Percentiles rank a stretch among this genome's conserved stretches.
Evolutionary conservation across 2,113 vertebrate genomes (phyloP).

Genomic region (Monarcha castaneiventris): DNA sequence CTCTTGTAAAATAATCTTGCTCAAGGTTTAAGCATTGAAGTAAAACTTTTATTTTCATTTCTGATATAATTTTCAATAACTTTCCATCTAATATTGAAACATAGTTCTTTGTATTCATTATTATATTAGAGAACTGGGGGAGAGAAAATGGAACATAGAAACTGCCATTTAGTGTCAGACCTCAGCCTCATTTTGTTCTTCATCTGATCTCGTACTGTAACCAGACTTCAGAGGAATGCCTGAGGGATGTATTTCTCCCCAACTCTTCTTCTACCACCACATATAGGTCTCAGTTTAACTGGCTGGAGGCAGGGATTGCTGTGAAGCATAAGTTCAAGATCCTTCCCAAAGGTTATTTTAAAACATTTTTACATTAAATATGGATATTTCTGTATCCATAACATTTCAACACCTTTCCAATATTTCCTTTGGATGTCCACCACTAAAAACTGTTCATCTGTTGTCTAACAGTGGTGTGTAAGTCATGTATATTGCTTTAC

Average conservation of each 20-base stretch:
- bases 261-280: not conserved
- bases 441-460: not conserved
- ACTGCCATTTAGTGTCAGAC: not conserved
- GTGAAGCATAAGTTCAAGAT: not conserved
- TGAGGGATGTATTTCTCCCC: not conserved
- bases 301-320: not conserved
- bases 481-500: not conserved
- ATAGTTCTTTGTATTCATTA: not conserved
- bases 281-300: not conserved
- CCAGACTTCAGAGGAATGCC: not conserved
- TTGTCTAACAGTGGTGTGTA: not conserved
- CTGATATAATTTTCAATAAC: not conserved
- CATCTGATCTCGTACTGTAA: not conserved
- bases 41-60: not conserved
- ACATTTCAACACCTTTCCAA: not conserved
- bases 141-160: not conserved
- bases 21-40: not conserved
- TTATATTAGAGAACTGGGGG: not conserved
- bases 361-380: not conserved
- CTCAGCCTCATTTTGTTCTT: not conserved
- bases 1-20: not conserved
- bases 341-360: not conserved
- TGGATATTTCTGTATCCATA: not conserved
- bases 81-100: not conserved
- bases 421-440: not conserved